Conservation (phyloP, 2,888 invertebrate species). For the Caenorhabditis becei region DNA sequence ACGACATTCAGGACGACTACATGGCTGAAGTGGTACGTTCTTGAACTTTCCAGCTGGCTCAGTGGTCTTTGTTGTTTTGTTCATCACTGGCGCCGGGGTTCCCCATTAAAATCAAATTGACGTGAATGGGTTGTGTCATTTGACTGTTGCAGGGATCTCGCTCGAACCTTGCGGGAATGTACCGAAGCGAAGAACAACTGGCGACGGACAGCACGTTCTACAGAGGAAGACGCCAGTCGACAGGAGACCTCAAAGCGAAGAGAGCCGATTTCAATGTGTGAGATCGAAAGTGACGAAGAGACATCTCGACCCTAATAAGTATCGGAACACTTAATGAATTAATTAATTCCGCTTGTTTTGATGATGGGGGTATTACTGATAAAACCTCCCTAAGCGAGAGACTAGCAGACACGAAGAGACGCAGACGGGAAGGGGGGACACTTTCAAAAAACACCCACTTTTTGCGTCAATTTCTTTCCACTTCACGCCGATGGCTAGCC, state of each 20-base stretch:
- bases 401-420: background rate
- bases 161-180: conserved; percentile 42
- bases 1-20: conserved; percentile 71
- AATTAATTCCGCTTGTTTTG: conserved; percentile 21
- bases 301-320: background rate
- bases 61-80: background rate
- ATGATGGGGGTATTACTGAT: conserved; percentile 7
- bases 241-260: conserved; percentile 50
- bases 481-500: conserved; percentile 38
- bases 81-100: background rate
- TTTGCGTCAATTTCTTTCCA: conserved; percentile 46
- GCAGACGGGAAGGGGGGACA: conserved; percentile 8
- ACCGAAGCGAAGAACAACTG: conserved; percentile 46
- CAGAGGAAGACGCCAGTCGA: conserved; percentile 51
- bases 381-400: conserved; percentile 3
- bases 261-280: conserved; percentile 56
- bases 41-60: no score
- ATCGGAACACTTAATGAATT: background rate
- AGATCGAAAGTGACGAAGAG: background rate
- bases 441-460: conserved; percentile 42
- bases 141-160: conserved; percentile 54
- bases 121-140: conserved; percentile 24
- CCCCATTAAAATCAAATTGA: conserved; percentile 39
- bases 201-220: conserved; percentile 42
- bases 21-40: conserved; percentile 64